Evolutionary conservation across 2,888 invertebrate genomes (phyloP).

Genomic region (Acronicta alni): DNA sequence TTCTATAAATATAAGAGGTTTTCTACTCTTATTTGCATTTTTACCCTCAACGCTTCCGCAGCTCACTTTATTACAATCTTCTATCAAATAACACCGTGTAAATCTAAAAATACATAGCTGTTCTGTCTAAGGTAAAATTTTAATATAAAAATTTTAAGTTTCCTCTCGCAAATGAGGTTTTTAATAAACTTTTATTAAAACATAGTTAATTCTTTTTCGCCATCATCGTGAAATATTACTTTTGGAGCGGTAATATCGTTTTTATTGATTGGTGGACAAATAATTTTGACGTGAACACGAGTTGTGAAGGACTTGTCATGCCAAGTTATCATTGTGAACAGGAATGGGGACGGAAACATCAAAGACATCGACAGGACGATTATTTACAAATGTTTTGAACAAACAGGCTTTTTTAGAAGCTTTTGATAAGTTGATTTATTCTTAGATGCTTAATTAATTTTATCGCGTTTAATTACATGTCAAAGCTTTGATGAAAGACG

Average conservation of each 20-base stretch:
- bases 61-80: conserved; percentile 39
- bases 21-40: conserved; percentile 41
- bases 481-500: not conserved
- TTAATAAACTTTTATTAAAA: conserved; percentile 65
- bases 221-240: conserved; percentile 40
- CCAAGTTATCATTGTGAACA: conserved; percentile 42
- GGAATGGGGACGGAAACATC: conserved; percentile 36
- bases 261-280: conserved; percentile 41
- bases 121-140: conserved; percentile 32
- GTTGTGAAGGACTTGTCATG: conserved; percentile 46
- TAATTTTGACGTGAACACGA: conserved; percentile 42
- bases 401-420: conserved; percentile 9
- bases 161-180: conserved; percentile 47
- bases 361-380: conserved; percentile 27
- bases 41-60: conserved; percentile 27
- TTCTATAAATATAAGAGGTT: no score
- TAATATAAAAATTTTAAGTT: conserved; percentile 50
- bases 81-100: conserved; percentile 36
- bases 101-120: conserved; percentile 29
- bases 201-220: conserved; percentile 22
- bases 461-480: not conserved
- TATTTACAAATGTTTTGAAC: conserved; percentile 30
- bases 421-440: not conserved
- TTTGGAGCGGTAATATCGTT: conserved; percentile 22
- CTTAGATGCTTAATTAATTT: not conserved